Base-by-base conservation (phyloP, 2,797 vertebrate genomes). In the Microcaecilia unicolor region DNA sequence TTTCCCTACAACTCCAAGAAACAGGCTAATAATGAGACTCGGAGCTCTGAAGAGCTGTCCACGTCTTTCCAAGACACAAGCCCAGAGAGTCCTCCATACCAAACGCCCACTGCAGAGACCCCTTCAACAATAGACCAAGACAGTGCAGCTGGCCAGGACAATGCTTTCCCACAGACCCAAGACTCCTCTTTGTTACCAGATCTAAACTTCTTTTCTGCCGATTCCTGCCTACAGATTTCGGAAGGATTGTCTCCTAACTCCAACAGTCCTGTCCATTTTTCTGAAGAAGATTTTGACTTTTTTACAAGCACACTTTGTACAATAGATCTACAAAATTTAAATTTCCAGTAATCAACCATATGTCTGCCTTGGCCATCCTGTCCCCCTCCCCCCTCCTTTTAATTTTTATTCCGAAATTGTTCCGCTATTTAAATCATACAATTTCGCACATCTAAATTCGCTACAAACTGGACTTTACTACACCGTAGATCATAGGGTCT, bases 241-340 rank as follows among this genome's bases (percentile, higher is more conserved):
- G 84, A 63, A 18, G 77, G 66, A 8, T 56, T 94, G 34, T 90
- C 86, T 2, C 86, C 89, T 4, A 62, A 65, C 29, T 56, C 89
- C 48, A 78, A 85, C 47, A 95, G 92, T 41, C 90, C 91, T 1
- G 67, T 90, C 47, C 84, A 86, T 41, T 90, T 97, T 64, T 92
- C 88, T 22, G 90, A 93, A 55, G 95, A 97, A 67, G 92, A 96
- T 59, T 83, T 97, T 61, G 92, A 97, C 58, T 67, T 95, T 36
- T 96, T 97, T 62, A 85, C 85, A 2, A 94, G 89, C 78, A 91
- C 92, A 24, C 80, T 98, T 58, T 93, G 91, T 68, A 77, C 87
- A 14, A 88, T 93, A 63, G 93, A 98, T 67, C 63, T 92, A 42
- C 89, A 90, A 15, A 81, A 88, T 41, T 67, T 95, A 34, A 44